phyloP scores from a whole-genome alignment of 2,888 invertebrate genomes.

The Drosophila setosimentum region DNA sequence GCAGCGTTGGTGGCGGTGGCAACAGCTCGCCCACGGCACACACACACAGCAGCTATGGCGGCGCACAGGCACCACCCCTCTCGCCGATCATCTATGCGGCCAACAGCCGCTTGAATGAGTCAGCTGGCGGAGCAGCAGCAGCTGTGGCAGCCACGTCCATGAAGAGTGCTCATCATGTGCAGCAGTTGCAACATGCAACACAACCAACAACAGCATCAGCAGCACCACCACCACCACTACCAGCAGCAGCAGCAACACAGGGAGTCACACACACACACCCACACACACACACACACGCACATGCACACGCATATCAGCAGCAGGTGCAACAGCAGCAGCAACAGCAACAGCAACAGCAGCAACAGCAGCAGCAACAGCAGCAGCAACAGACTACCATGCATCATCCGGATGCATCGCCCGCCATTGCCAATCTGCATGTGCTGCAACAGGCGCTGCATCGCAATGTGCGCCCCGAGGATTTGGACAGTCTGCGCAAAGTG shows the following conservation, averaged over 20 bases:
- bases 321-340: conserved; percentile 25
- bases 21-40: conserved; percentile 47
- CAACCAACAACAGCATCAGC: conserved; percentile 33
- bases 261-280: conserved; percentile 1
- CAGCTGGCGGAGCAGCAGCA: not conserved
- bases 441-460: conserved; percentile 76
- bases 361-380: conserved; percentile 16
- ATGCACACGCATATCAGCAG: conserved; percentile 41
- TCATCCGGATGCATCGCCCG: conserved; percentile 30
- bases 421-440: conserved; percentile 77
- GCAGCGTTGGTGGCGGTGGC: not conserved
- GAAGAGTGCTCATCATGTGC: conserved; percentile 54
- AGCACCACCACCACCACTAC: conserved; percentile 16
- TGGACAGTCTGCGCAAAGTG: conserved; percentile 82
- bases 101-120: conserved; percentile 20
- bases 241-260: conserved; percentile 20
- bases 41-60: conserved; percentile 45
- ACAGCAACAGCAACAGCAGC: conserved; percentile 24
- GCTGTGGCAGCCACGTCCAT: conserved; percentile 3
- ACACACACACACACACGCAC: conserved; percentile 30
- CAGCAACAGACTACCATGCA: conserved; percentile 19
- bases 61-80: conserved; percentile 48
- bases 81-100: conserved; percentile 65
- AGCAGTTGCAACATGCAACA: conserved; percentile 46
- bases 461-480: conserved; percentile 76